These are phyloP conservation scores for Felis chaus DNA, from an alignment of 2,113 vertebrate genomes.

Conservation along the genomic window DNA sequence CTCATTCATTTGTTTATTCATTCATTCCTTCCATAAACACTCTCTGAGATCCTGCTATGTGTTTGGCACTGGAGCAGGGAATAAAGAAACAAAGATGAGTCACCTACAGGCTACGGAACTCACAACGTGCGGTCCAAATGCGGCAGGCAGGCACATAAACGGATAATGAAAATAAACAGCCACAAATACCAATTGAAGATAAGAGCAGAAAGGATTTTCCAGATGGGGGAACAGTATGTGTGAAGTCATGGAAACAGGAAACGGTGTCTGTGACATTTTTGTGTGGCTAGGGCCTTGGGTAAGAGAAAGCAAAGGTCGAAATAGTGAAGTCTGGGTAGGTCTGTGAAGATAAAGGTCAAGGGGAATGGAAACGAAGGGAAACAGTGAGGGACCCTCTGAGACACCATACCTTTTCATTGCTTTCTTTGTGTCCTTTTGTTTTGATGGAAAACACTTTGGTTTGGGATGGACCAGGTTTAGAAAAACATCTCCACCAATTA, in stretches of 20 bases:
- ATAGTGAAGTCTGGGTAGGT: background rate
- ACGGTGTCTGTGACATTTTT: background rate
- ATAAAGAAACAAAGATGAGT: background rate
- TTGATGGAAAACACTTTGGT: background rate
- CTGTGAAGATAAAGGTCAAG: background rate
- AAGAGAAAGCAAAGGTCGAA: background rate
- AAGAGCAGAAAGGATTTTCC: background rate
- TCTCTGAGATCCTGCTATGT: background rate
- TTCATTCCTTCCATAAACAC: background rate
- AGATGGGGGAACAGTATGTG: too few relatives aligned
- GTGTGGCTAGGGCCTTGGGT: background rate
- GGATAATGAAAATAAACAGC: background rate
- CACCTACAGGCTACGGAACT: background rate
- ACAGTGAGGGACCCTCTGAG: background rate
- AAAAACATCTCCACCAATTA: too few relatives aligned
- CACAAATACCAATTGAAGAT: background rate
- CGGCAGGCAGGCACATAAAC: too few relatives aligned
- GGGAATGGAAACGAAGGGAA: accelerated
- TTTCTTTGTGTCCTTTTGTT: background rate
- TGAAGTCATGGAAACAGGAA: background rate
- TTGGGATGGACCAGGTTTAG: background rate
- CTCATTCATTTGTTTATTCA: background rate
- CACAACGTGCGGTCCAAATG: too few relatives aligned
- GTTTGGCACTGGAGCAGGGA: background rate
- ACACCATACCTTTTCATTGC: accelerated